Evolutionary conservation across 2,888 invertebrate genomes (phyloP), one percentile per base, ranked within the genome.

Genomic region (Ptycholaimellus sp.): DNA sequence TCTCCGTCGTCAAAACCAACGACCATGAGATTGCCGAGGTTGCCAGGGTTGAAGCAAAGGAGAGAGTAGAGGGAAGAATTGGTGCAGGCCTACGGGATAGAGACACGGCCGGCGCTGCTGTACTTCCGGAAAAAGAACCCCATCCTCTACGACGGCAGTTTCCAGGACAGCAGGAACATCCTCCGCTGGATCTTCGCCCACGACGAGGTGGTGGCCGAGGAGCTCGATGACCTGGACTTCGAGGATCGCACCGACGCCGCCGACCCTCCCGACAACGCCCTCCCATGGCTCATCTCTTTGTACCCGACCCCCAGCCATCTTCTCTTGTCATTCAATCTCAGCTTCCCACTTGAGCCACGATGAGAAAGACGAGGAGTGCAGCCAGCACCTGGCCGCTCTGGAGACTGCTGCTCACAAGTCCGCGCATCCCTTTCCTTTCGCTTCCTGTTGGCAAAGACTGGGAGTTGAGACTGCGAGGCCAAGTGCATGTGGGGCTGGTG

Each of bases 61-160:
- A n/a, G n/a, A n/a, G n/a, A n/a, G n/a, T n/a, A n/a, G n/a, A n/a
- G n/a, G n/a, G 7, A 16, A 4, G 18, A 35, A 4, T 27, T 81
- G 59, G 83, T 83, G 50, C 82, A 82, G 63, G 79, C 81, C 59
- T 79, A 82, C 72, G 82, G 82, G 63, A 79, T 85, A 65, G 78
- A 74, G 63, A 79, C 71, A 65, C 83, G 83, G 63, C 83, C 83
- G 55, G 79, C 82, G 53, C 77, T 85, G 66, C 81, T 82, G 54
- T 83, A 83, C 63, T 83, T 82, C 70, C 74, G 83, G 65, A 80
- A 82, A 65, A 80, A 76, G 64, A 77, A 81, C 68, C 81, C 82
- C 59, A 80, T 82, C 61, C 76, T 81, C 59, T 85, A 82, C 66
- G 81, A 82, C 67, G 83, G 41, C 6, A 34, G 37, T 14, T 41